Conservation (phyloP, 2,888 invertebrate genomes). For the Drosophila testacea region DNA sequence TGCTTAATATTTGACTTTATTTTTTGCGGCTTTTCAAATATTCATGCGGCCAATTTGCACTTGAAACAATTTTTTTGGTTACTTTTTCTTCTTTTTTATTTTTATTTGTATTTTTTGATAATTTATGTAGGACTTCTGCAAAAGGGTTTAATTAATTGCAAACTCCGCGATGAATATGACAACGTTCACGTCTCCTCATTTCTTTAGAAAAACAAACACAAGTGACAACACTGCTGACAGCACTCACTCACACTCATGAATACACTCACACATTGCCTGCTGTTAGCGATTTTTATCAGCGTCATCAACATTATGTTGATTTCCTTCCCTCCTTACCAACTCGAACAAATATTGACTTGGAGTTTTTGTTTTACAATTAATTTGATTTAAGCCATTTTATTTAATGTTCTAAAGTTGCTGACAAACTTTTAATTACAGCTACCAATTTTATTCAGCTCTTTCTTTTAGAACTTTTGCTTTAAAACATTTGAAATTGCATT, state of each 20-base stretch:
- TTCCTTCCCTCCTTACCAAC: conserved; percentile 1
- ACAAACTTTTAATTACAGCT: conserved; percentile 45
- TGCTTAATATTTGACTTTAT: conserved; percentile 18
- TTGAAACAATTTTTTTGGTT: conserved; percentile 33
- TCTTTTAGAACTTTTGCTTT: conserved; percentile 22
- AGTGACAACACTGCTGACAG: conserved; percentile 30
- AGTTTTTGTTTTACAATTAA: conserved; percentile 21
- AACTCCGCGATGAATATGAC: conserved; percentile 1
- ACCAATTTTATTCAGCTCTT: background rate
- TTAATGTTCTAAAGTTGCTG: conserved; percentile 19
- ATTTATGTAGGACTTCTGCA: conserved; percentile 44
- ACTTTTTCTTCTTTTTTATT: background rate
- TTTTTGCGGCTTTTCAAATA: conserved; percentile 27
- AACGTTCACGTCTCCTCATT: background rate
- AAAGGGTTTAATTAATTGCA: conserved; percentile 61
- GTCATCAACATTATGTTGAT: conserved; percentile 35
- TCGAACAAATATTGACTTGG: conserved; percentile 45
- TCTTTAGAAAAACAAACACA: conserved; percentile 36
- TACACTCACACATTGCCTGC: conserved; percentile 12
- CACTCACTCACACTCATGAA: conserved; percentile 5
- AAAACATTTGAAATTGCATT: conserved; percentile 22
- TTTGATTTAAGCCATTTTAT: conserved; percentile 24
- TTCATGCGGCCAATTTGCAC: conserved; percentile 45
- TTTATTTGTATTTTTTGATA: conserved; percentile 13
- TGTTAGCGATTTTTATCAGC: conserved; percentile 37